Evolutionary conservation across 1,140 invertebrate genomes (phyloP).

Genomic region (Drosophila sproati): DNA sequence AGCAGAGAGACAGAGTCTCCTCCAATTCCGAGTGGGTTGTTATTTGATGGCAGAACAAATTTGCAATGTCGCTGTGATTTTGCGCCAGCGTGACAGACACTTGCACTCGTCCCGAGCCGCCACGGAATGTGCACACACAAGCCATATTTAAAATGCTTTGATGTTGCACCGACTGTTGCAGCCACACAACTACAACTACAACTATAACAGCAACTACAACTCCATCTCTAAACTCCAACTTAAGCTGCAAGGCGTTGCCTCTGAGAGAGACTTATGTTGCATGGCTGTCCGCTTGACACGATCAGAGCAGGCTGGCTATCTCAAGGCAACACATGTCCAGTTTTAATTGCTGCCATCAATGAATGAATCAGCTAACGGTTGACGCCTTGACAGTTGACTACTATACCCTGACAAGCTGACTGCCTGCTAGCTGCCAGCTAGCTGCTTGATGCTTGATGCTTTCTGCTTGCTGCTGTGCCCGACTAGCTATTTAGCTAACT

Average conservation of each 20-base stretch:
- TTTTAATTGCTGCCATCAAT: conserved; percentile 59
- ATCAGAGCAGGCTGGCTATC: conserved; percentile 27
- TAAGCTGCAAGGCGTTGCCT: conserved; percentile 26
- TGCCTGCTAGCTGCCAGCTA: conserved; percentile 2
- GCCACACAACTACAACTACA: conserved; percentile 4
- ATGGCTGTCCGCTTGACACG: conserved; percentile 46
- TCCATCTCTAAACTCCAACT: conserved; percentile 1
- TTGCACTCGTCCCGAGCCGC: conserved; percentile 11
- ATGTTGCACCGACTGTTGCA: conserved; percentile 54
- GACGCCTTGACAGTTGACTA: conserved; percentile 28
- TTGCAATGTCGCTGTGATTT: conserved; percentile 61
- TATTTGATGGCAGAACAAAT: conserved; percentile 80
- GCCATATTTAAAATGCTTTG: conserved; percentile 75
- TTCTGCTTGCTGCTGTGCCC: conserved; percentile 16
- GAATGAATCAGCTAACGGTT: conserved; percentile 51
- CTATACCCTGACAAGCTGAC: conserved; percentile 16
- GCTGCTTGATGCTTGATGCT: background rate
- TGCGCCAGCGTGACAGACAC: conserved; percentile 59
- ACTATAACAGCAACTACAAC: background rate
- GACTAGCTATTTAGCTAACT: conserved; percentile 24
- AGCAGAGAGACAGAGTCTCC: conserved; percentile 1
- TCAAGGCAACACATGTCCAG: conserved; percentile 40
- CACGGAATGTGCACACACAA: conserved; percentile 43
- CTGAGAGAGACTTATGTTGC: conserved; percentile 38
- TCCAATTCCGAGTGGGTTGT: conserved; percentile 69